Evolutionary conservation across 2,797 vertebrate genomes (phyloP).

Genomic region (Synaphobranchus kaupii): DNA sequence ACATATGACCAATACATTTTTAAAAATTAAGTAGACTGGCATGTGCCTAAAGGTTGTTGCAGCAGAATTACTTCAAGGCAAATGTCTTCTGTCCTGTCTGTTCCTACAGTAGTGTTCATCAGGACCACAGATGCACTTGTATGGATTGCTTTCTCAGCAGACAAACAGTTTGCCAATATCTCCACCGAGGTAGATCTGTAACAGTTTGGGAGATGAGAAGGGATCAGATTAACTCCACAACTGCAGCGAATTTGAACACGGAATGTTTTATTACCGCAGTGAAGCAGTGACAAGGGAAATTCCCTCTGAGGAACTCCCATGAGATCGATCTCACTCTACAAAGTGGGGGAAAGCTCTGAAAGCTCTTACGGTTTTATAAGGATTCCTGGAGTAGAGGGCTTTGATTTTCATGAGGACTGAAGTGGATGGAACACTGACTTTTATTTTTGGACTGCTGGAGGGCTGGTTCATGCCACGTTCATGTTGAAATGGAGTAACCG

Average conservation of each 20-base stretch:
- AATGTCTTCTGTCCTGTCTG: neutral
- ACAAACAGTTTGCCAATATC: constrained; percentile 70
- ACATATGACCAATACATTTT: too few species aligned
- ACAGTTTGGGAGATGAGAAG: constrained; percentile 56
- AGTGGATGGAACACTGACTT: neutral
- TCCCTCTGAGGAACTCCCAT: constrained; percentile 16
- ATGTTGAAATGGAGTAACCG: neutral
- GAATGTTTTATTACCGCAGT: constrained; percentile 20
- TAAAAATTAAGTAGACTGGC: too few species aligned
- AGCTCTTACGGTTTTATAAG: neutral
- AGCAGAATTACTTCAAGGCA: neutral
- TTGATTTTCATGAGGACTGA: constrained; percentile 1
- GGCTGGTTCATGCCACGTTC: neutral
- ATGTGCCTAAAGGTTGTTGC: neutral
- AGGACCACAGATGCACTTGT: constrained; percentile 62
- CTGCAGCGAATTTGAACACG: constrained; percentile 60
- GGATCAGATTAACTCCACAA: constrained; percentile 67
- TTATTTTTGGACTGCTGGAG: constrained; percentile 10
- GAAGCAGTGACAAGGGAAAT: neutral
- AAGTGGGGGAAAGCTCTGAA: neutral
- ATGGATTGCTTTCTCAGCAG: constrained; percentile 66
- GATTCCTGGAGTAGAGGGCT: constrained; percentile 7
- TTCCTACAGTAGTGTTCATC: neutral
- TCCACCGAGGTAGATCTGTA: constrained; percentile 60
- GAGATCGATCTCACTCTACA: neutral